Evolutionary conservation across 2,797 vertebrate species (phyloP), one percentile per base, ranked within the genome.

Genomic region (Fundulus diaphanus): DNA sequence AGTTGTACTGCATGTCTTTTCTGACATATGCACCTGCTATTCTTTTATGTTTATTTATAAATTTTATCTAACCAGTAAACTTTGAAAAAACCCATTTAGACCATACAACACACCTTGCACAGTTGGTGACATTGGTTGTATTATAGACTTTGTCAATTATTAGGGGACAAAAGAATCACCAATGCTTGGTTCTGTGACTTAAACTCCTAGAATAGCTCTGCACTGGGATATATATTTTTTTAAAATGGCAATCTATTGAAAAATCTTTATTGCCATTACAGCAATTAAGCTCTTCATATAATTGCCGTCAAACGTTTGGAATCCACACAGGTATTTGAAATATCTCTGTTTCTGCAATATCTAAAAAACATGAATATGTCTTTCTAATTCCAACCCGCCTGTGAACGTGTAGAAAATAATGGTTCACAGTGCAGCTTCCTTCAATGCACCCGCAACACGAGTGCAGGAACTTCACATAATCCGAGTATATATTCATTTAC

Each of bases 401-500:
- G 63, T 3, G 5, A 6, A 69, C 20, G 2, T 12, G 4, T 51
- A 51, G 49, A 22, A 22, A 74, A 49, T 54, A 35, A 6, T 27
- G n/a, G n/a, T 42, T 74, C 48, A 22, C 29, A 24, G 22, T 18
- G 33, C 16, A 31, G 48, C 27, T 42, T 2, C 59, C 59, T 42
- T 51, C 54, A 56, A 46, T 72, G 73, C 59, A 49, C 40, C 33
- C 51, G 52, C 70, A 65, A 57, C 29, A 3, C 29, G 33, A 61
- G 56, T 51, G 70, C 40, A 75, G 67, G 70, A 44, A 69, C 46
- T 22, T 57, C 33, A n/a, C 33, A 61, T 49, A 76, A 76, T 80
- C 66, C 20, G 66, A 63, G 75, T 81, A 44, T 48, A 61, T 31
- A 77, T 82, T 57, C 33, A 49, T 82, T 74, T 59, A 66, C 33